These are phyloP conservation scores for Onychorhynchus coronatus DNA, from an alignment of 2,113 vertebrate genomes.

Conservation along the genomic window DNA sequence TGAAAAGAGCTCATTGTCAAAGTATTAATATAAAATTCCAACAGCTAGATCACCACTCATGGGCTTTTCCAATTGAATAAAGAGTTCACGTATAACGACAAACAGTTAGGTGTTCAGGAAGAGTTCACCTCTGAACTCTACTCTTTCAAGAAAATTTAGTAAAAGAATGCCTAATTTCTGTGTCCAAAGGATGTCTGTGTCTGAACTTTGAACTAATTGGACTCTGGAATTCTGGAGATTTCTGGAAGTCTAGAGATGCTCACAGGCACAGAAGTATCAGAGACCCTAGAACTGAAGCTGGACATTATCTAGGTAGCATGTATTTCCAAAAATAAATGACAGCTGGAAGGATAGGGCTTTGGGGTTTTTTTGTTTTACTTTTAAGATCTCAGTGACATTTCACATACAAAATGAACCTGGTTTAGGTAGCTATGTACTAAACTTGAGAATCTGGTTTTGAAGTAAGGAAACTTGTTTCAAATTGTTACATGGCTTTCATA, in stretches of 20 bases:
- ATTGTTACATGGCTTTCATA: not conserved
- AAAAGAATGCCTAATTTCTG: not conserved
- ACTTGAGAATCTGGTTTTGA: not conserved
- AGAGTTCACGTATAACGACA: not conserved
- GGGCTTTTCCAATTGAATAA: not conserved
- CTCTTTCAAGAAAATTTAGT: not conserved
- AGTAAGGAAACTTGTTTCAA: not conserved
- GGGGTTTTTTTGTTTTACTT: not conserved
- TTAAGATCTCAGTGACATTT: not conserved
- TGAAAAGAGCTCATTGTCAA: not conserved
- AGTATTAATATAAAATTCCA: not conserved
- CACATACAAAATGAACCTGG: not conserved
- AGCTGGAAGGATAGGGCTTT: not conserved
- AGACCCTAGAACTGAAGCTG: not conserved
- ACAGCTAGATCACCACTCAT: not conserved
- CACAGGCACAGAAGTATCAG: not conserved
- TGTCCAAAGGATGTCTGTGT: not conserved
- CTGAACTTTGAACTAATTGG: not conserved
- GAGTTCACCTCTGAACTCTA: not conserved
- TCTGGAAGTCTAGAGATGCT: not conserved
- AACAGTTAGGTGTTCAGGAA: not conserved
- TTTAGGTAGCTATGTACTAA: not conserved
- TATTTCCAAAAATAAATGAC: not conserved
- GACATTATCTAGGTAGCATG: not conserved
- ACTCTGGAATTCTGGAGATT: not conserved